A percentile compares a stretch with the other conserved stretches of the same genome.
Conservation (phyloP, 2,888 invertebrate species). For the Rhamnusium bicolor region DNA sequence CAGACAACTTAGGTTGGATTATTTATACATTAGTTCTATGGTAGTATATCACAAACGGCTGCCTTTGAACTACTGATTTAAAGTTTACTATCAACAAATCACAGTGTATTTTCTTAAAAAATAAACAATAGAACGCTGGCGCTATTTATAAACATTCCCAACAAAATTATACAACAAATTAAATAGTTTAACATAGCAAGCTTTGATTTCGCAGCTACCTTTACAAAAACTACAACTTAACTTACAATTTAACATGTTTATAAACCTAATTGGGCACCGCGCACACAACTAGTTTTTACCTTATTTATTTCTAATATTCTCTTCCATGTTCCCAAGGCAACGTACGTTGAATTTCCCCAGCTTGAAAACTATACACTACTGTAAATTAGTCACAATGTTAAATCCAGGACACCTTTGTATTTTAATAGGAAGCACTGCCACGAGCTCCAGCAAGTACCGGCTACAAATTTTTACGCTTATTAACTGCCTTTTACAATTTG, state of each 20-base stretch:
- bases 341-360: not conserved
- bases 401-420: constrained; percentile 19
- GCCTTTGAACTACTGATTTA: constrained; percentile 11
- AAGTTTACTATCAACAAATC: constrained; percentile 26
- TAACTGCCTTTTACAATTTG: not conserved
- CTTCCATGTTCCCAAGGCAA: not conserved
- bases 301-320: not conserved
- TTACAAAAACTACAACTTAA: not conserved
- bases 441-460: not conserved
- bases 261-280: not conserved
- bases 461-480: not conserved
- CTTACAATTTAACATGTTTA: not conserved
- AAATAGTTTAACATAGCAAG: not conserved
- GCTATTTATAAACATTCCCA: constrained; percentile 16
- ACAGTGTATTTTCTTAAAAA: constrained; percentile 23
- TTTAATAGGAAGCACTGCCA: constrained; percentile 11
- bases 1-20: constrained; percentile 12
- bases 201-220: not conserved
- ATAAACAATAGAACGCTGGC: constrained; percentile 7
- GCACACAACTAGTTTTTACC: not conserved
- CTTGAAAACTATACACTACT: not conserved
- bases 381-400: not conserved
- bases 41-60: constrained; percentile 23
- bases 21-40: constrained; percentile 10
- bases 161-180: not conserved